phyloP scores from a whole-genome alignment of 2,113 vertebrate species.

The Charina bottae region DNA sequence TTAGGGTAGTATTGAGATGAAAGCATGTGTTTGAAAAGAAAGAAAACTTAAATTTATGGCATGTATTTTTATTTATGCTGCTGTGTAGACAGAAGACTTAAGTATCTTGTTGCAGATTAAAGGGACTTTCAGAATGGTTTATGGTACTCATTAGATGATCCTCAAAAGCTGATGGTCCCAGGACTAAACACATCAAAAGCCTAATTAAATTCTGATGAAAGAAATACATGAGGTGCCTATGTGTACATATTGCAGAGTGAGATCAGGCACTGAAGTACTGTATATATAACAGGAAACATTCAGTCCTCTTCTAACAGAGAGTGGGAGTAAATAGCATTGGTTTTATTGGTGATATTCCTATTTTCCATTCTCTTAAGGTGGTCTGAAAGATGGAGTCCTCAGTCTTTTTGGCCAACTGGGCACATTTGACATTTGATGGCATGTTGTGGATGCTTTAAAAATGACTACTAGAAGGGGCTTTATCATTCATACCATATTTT shows the following conservation, averaged over 20 bases:
- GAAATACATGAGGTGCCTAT: slow-evolving; percentile 9
- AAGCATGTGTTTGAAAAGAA: slow-evolving; percentile 28
- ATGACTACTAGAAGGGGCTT: too few relatives aligned
- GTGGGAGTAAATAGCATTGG: background rate
- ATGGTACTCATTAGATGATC: slow-evolving; percentile 5
- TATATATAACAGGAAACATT: background rate
- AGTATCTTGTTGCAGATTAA: slow-evolving; percentile 40
- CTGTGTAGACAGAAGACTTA: background rate
- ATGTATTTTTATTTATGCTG: slow-evolving; percentile 45
- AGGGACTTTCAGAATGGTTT: slow-evolving; percentile 44
- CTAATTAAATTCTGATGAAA: slow-evolving; percentile 41
- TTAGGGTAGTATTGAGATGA: slow-evolving; percentile 37
- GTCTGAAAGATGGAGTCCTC: background rate
- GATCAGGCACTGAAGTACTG: background rate
- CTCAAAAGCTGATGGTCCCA: slow-evolving; percentile 13
- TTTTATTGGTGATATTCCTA: background rate
- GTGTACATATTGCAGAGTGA: background rate
- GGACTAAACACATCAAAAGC: slow-evolving; percentile 33
- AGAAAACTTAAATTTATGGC: slow-evolving; percentile 40
- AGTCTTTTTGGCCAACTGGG: too few relatives aligned
- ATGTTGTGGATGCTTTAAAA: too few relatives aligned
- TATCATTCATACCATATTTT: too few relatives aligned
- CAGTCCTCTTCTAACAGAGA: background rate
- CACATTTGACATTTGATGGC: too few relatives aligned
- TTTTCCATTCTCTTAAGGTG: background rate